These are phyloP conservation scores for Leptosomus discolor DNA, from an alignment of 2,113 vertebrate genomes.

Conservation along the genomic window DNA sequence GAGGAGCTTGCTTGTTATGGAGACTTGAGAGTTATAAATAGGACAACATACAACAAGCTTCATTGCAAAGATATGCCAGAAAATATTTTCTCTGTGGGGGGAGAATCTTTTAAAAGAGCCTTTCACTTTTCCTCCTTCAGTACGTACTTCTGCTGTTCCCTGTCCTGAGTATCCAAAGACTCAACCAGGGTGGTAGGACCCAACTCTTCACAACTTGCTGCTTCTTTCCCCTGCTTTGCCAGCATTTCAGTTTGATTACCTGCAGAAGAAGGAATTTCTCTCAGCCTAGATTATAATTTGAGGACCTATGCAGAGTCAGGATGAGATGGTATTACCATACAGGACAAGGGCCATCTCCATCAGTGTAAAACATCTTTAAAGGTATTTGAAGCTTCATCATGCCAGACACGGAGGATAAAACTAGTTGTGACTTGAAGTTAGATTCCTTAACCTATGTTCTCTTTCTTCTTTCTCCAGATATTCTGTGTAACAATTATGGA, in stretches of 20 bases:
- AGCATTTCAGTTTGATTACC: neutral
- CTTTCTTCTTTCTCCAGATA: neutral
- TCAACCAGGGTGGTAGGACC: neutral
- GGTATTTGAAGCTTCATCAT: neutral
- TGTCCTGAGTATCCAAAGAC: neutral
- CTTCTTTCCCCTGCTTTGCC: neutral
- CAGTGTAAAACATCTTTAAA: neutral
- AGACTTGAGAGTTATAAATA: slow-evolving; percentile 73
- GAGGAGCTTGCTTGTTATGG: slow-evolving; percentile 51
- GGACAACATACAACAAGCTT: slow-evolving; percentile 55
- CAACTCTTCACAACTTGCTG: neutral
- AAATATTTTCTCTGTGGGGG: neutral
- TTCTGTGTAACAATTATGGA: neutral
- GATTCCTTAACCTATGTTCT: neutral
- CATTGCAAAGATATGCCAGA: neutral
- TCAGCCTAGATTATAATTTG: neutral
- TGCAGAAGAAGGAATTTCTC: neutral
- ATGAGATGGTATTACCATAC: neutral
- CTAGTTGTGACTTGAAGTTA: neutral
- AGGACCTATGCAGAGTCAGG: neutral
- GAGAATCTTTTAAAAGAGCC: neutral
- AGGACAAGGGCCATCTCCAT: neutral
- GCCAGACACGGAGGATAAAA: neutral
- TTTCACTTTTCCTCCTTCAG: neutral
- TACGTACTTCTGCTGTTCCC: neutral